Evolutionary conservation across 2,888 invertebrate species (phyloP).

Genomic region (Perizoma affinitatum): DNA sequence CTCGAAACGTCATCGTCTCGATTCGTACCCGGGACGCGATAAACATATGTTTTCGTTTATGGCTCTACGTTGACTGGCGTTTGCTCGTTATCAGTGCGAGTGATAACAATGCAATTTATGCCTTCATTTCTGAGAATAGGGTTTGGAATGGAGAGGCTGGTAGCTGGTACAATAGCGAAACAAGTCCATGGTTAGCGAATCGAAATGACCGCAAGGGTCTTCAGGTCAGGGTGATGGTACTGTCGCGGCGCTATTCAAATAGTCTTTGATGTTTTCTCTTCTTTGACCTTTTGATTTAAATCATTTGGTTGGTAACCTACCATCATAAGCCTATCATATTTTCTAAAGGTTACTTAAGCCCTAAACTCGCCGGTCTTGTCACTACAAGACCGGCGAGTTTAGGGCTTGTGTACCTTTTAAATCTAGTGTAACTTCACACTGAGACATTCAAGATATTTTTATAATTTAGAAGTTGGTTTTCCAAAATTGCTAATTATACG

Average conservation of each 20-base stretch:
- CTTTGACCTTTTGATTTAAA: neutral
- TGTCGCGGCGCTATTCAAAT: slow-evolving; percentile 37
- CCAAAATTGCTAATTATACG: too few relatives aligned
- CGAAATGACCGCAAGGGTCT: slow-evolving; percentile 58
- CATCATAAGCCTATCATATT: too few relatives aligned
- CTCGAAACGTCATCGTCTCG: slow-evolving; percentile 34
- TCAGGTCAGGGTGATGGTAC: slow-evolving; percentile 62
- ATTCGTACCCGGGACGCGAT: slow-evolving; percentile 39
- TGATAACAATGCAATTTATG: slow-evolving; percentile 72
- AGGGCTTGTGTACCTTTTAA: too few relatives aligned
- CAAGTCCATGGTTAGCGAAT: slow-evolving; percentile 71
- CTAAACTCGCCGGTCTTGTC: too few relatives aligned
- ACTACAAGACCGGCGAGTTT: too few relatives aligned
- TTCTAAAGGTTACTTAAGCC: too few relatives aligned
- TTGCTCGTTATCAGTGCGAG: slow-evolving; percentile 63
- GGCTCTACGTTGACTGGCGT: slow-evolving; percentile 52
- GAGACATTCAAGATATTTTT: too few relatives aligned
- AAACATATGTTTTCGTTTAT: slow-evolving; percentile 59
- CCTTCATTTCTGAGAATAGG: slow-evolving; percentile 49
- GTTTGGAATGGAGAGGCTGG: slow-evolving; percentile 50
- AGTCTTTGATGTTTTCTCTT: slow-evolving; percentile 2
- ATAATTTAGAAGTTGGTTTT: too few relatives aligned
- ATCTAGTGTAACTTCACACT: too few relatives aligned
- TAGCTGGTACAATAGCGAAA: slow-evolving; percentile 53
- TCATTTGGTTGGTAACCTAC: too few relatives aligned